These are phyloP conservation scores for Coracias cyanogaster DNA, from an alignment of 2,797 vertebrate species.

Conservation along the genomic window DNA sequence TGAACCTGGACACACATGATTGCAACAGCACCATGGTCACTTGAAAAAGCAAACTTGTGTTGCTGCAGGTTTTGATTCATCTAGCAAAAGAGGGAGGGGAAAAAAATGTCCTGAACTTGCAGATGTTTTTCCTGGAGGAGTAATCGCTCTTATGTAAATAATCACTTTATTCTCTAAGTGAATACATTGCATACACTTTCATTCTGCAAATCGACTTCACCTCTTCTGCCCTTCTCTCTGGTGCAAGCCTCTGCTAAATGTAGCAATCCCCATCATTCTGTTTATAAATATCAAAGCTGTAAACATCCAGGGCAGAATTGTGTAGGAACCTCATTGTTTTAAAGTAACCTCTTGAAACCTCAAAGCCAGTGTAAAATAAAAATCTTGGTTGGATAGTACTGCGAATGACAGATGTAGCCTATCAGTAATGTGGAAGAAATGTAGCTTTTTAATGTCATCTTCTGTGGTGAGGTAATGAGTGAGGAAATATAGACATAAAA, in stretches of 20 bases:
- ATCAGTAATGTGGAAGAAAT: background rate
- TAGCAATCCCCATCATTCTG: background rate
- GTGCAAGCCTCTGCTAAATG: background rate
- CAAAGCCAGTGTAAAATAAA: background rate
- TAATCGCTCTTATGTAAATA: constrained; percentile 20
- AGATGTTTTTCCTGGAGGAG: background rate
- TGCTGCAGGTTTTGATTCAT: background rate
- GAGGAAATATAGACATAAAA: background rate
- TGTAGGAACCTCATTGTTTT: background rate
- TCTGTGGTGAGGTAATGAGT: background rate
- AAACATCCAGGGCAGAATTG: background rate
- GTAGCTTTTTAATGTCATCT: background rate
- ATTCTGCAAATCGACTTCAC: constrained; percentile 38
- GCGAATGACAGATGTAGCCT: background rate
- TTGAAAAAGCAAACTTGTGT: background rate
- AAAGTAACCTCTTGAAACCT: background rate
- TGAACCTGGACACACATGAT: background rate
- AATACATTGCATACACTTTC: background rate
- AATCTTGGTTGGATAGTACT: background rate
- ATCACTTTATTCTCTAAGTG: background rate
- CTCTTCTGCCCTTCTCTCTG: background rate
- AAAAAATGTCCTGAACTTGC: background rate
- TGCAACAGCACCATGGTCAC: background rate
- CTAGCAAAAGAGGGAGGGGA: background rate
- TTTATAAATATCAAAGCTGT: constrained; percentile 24